Conservation (phyloP, 1,140 invertebrate species). For the Venustaconcha ellipsiformis region DNA sequence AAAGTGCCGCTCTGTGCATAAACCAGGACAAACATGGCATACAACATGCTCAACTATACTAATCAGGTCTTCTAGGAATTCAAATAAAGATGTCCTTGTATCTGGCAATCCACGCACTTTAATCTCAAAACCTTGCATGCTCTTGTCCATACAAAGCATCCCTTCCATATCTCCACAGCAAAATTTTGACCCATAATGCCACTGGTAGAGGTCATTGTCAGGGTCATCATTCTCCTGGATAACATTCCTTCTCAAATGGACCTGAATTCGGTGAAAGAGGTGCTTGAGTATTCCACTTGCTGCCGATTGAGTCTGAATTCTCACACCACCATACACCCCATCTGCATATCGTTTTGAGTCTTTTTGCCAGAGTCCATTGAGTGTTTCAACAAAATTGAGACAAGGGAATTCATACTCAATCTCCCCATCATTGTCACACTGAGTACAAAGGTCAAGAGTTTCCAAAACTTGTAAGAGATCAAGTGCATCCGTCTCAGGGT, state of each 20-base stretch:
- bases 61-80: conserved; percentile 82
- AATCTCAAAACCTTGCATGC: conserved; percentile 72
- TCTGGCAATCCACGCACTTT: conserved; percentile 79
- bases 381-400: conserved; percentile 80
- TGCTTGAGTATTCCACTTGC: conserved; percentile 72
- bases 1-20: conserved; percentile 77
- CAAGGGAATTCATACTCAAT: conserved; percentile 87
- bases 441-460: conserved; percentile 80
- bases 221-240: conserved; percentile 72
- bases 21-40: conserved; percentile 77
- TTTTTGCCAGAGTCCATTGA: conserved; percentile 81
- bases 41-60: conserved; percentile 79
- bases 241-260: conserved; percentile 76
- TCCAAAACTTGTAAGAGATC: conserved; percentile 64
- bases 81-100: conserved; percentile 71
- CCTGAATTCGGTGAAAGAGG: conserved; percentile 81
- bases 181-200: conserved; percentile 84
- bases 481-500: conserved; percentile 77
- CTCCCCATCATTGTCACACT: conserved; percentile 81
- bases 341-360: conserved; percentile 74
- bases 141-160: conserved; percentile 77
- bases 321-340: conserved; percentile 78
- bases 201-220: conserved; percentile 81
- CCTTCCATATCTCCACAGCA: conserved; percentile 81
- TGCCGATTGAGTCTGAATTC: conserved; percentile 73